Base-by-base conservation (phyloP, 1,140 invertebrate genomes). In the Drosophila mauritiana region DNA sequence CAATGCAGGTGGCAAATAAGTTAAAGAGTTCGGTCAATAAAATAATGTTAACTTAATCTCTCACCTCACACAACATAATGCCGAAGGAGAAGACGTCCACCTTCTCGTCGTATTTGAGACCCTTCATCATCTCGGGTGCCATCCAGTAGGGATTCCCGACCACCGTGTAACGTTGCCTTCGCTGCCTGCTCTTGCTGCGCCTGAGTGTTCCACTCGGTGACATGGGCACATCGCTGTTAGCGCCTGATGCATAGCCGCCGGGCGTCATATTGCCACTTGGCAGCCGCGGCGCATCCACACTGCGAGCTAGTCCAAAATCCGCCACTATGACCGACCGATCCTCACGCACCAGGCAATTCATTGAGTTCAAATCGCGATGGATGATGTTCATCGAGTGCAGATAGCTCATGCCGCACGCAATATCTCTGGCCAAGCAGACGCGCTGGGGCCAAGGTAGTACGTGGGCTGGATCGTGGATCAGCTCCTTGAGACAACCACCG, bases 111-210 rank as follows among this genome's bases (percentile, higher is more conserved):
- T 99, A 99, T 79, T 97, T 97, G 73, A 98, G 96, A 25, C 97
- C 98, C 92, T 97, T 97, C 95, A 99, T 97, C 96, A 98, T 98
- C 93, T 99, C 98, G 5, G 98, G 98, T 0, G 98, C 98, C 98
- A 99, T 99, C 98, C 97, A 99, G 92, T 98, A 99, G 6, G 98
- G 98, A 93, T 98, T 98, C 0, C 98, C 98, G 0, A 99, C 97
- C 20, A 98, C 92, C 3, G 94, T 94, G 68, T 94, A 94, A 3
- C 94, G 89, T 68, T 94, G 94, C 12, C 93, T 75, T 0, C 94
- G 91, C 61, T 93, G 91, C 4, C 93, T 89, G 43, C 92, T 90
- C 63, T 92, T 92, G 58, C 92, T 93, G 12, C 92, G 80, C 31
- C 92, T 62, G 56, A 92, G 36, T 46, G 93, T 94, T 39, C 93